A percentile compares a stretch with the other conserved stretches of the same genome.
These are phyloP conservation scores for Amphipoea lucens DNA, from an alignment of 2,888 invertebrate species.

Conservation along the genomic window DNA sequence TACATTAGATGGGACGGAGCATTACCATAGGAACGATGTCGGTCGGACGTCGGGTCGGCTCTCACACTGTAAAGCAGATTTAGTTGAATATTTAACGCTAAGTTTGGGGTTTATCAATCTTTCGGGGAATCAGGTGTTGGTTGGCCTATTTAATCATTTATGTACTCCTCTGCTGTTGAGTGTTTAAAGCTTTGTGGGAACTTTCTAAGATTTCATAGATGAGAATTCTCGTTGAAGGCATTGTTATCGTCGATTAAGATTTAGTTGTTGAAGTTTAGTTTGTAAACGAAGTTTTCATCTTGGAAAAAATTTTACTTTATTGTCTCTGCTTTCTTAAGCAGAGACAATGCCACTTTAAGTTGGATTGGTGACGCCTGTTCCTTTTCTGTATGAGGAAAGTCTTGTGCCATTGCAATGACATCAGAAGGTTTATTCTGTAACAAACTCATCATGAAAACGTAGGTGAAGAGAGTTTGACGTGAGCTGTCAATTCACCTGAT, in stretches of 20 bases:
- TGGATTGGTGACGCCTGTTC: background rate
- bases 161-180: background rate
- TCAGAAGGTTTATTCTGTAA: too few species aligned
- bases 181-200: conserved; percentile 11
- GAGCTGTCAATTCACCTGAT: too few species aligned
- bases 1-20: conserved; percentile 36
- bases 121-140: conserved; percentile 42
- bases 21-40: conserved; percentile 61
- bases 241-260: background rate
- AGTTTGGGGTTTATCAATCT: conserved; percentile 40
- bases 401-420: background rate
- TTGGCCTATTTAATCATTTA: conserved; percentile 12
- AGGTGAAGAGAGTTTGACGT: too few species aligned
- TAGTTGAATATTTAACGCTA: conserved; percentile 47
- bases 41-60: conserved; percentile 7
- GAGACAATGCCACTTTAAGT: background rate
- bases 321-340: background rate
- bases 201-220: background rate
- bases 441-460: too few species aligned
- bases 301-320: background rate
- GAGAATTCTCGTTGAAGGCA: background rate
- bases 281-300: background rate
- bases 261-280: background rate
- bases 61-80: conserved; percentile 20
- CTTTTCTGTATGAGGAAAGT: background rate